Percentiles rank a stretch among this genome's conserved stretches.
Conservation (phyloP, 2,888 invertebrate species). For the Caenorhabditis virilis region DNA sequence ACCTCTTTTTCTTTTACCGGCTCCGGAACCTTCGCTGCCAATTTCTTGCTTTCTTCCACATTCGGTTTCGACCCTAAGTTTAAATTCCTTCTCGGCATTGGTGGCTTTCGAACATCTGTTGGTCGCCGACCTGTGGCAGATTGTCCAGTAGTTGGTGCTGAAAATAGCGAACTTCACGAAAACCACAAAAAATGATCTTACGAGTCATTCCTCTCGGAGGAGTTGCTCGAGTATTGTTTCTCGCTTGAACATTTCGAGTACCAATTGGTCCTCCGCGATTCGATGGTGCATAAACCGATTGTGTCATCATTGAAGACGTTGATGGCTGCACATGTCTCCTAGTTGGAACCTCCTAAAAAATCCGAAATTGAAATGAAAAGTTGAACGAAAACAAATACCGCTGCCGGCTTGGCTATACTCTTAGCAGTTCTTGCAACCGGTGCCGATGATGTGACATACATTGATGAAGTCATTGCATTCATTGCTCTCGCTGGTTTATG, state of each 20-base stretch:
- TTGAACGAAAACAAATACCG: no score
- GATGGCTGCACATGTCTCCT: not conserved
- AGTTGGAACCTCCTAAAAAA: no score
- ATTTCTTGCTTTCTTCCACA: not conserved
- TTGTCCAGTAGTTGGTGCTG: not conserved
- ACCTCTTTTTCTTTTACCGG: not conserved
- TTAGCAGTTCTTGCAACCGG: conserved; percentile 18
- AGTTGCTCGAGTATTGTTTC: not conserved
- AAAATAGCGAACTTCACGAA: not conserved
- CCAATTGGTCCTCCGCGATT: no score
- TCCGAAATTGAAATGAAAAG: no score
- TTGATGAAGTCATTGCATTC: conserved; percentile 35
- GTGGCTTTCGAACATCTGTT: not conserved
- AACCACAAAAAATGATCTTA: not conserved
- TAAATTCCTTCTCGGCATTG: not conserved
- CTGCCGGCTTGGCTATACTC: conserved; percentile 3
- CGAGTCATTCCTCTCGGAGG: not conserved
- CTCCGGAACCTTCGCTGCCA: not conserved
- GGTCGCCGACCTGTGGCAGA: not conserved
- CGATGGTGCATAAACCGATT: conserved; percentile 38
- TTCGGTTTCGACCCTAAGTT: not conserved
- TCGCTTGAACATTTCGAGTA: not conserved
- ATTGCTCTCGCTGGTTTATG: conserved; percentile 18
- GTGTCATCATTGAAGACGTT: conserved; percentile 23
- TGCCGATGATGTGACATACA: conserved; percentile 40